Percentiles rank a stretch among this genome's conserved stretches.
These are phyloP conservation scores for Cataglyphis hispanica DNA, from an alignment of 1,140 invertebrate species.

Conservation along the genomic window DNA sequence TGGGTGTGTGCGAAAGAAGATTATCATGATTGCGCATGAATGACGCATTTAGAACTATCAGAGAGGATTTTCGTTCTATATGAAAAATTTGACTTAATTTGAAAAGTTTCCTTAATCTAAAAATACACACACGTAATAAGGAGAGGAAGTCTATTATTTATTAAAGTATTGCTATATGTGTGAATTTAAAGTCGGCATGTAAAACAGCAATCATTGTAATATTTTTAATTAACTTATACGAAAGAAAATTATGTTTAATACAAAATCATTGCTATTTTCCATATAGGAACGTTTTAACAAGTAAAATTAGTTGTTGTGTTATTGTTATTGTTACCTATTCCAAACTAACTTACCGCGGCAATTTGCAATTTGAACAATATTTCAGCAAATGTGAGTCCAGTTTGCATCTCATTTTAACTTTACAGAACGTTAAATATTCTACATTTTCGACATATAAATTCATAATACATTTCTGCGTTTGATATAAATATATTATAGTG, in stretches of 20 bases:
- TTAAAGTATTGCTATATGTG: neutral
- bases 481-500: neutral
- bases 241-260: neutral
- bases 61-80: neutral
- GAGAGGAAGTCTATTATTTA: neutral
- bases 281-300: neutral
- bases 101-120: neutral
- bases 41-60: slow-evolving; percentile 25
- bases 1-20: slow-evolving; percentile 27
- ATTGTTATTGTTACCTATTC: neutral
- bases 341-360: neutral
- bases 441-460: neutral
- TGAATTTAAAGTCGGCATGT: neutral
- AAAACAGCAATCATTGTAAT: neutral
- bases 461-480: neutral
- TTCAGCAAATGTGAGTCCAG: neutral
- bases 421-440: neutral
- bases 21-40: slow-evolving; percentile 24
- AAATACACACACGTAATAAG: neutral
- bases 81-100: slow-evolving; percentile 16
- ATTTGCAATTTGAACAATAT: slow-evolving; percentile 1
- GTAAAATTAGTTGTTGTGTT: slow-evolving; percentile 8
- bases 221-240: neutral
- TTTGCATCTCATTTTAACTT: slow-evolving; percentile 29
- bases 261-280: neutral